phyloP scores from a whole-genome alignment of 2,797 vertebrate species.

The Syngnathus rostellatus region DNA sequence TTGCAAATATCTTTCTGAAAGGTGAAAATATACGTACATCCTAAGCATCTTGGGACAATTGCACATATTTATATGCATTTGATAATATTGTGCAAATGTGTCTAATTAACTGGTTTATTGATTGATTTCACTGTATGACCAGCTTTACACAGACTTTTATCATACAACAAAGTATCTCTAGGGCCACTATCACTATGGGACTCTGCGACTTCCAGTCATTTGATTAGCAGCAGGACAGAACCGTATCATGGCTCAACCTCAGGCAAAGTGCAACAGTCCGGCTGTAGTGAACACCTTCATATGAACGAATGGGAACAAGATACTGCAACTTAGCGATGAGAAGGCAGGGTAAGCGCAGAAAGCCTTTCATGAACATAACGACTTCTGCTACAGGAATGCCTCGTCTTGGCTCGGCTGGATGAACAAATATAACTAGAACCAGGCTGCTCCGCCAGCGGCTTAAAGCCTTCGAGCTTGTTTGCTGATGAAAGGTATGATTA shows the following conservation, averaged over 20 bases:
- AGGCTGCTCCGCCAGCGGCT: constrained; percentile 55
- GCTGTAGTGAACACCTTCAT: constrained; percentile 34
- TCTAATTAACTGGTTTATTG: constrained; percentile 43
- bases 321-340: constrained; percentile 20
- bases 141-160: constrained; percentile 17
- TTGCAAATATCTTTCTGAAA: background rate
- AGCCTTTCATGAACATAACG: constrained; percentile 23
- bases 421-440: constrained; percentile 65
- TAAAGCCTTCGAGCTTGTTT: constrained; percentile 58
- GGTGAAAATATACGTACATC: background rate
- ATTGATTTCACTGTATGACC: constrained; percentile 30
- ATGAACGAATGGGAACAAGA: constrained; percentile 22
- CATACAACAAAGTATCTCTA: constrained; percentile 35
- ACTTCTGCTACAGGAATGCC: constrained; percentile 41
- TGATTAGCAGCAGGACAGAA: constrained; percentile 54
- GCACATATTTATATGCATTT: background rate
- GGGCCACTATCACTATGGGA: constrained; percentile 20
- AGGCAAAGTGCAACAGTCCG: constrained; percentile 27
- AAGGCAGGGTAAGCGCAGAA: constrained; percentile 33
- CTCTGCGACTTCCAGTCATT: constrained; percentile 53
- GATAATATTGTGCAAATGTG: constrained; percentile 6
- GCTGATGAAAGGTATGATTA: constrained; percentile 58
- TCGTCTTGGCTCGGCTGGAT: constrained; percentile 51
- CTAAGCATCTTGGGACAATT: background rate
- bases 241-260: constrained; percentile 47